phyloP scores from a whole-genome alignment of 2,113 vertebrate species.

The Lutjanus erythropterus region DNA sequence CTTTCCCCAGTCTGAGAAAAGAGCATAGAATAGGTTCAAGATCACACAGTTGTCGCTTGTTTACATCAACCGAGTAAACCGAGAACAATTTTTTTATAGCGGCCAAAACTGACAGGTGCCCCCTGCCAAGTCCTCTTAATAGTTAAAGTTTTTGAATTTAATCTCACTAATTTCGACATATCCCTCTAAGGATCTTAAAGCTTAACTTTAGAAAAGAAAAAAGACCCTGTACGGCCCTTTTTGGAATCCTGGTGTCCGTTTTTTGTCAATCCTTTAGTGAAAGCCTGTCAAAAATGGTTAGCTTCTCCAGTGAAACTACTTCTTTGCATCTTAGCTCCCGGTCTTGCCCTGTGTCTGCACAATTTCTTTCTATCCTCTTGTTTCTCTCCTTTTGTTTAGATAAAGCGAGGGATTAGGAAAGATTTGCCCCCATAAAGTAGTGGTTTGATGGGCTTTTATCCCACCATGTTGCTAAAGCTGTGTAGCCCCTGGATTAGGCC shows the following conservation, averaged over 20 bases:
- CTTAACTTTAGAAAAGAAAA: slow-evolving; percentile 74
- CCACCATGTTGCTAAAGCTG: slow-evolving; percentile 96
- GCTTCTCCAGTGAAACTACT: slow-evolving; percentile 94
- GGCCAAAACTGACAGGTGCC: slow-evolving; percentile 65
- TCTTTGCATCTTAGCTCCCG: slow-evolving; percentile 93
- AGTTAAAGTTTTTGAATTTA: slow-evolving; percentile 74
- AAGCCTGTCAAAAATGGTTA: slow-evolving; percentile 97
- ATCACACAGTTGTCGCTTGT: slow-evolving; percentile 68
- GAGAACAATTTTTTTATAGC: slow-evolving; percentile 47
- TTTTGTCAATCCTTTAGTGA: slow-evolving; percentile 83
- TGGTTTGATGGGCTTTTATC: slow-evolving; percentile 99
- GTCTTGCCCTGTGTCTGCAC: slow-evolving; percentile 93
- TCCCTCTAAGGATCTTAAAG: slow-evolving; percentile 75
- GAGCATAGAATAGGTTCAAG: slow-evolving; percentile 59
- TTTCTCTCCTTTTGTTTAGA: slow-evolving; percentile 94
- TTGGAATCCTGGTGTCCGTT: slow-evolving; percentile 81
- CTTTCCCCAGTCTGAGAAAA: slow-evolving; percentile 53
- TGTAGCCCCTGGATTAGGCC: slow-evolving; percentile 95
- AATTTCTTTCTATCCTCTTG: slow-evolving; percentile 86
- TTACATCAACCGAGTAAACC: slow-evolving; percentile 61
- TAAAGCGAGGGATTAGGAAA: slow-evolving; percentile 98
- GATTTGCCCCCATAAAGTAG: slow-evolving; percentile 98
- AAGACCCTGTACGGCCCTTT: slow-evolving; percentile 81
- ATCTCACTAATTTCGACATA: slow-evolving; percentile 82
- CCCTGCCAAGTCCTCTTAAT: slow-evolving; percentile 71